Evolutionary conservation across 2,888 invertebrate genomes (phyloP).

Genomic region (Falcaria lacertinaria): DNA sequence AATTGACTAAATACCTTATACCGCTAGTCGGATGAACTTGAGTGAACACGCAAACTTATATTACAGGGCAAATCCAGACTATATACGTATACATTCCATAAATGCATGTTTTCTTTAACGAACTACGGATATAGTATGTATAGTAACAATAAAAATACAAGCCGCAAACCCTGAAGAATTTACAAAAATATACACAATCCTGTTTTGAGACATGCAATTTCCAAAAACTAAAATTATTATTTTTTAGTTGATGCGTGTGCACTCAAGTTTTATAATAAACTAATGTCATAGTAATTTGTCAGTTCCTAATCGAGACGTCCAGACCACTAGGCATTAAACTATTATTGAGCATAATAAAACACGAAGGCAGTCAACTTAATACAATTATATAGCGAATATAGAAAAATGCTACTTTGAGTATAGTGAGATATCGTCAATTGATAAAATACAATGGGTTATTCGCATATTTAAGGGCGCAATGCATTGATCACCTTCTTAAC

Average conservation of each 20-base stretch:
- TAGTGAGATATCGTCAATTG: slow-evolving; percentile 56
- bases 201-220: too few species aligned
- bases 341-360: slow-evolving; percentile 76
- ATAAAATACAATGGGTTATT: slow-evolving; percentile 31
- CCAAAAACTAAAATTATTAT: neutral
- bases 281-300: slow-evolving; percentile 58
- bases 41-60: slow-evolving; percentile 29
- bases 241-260: slow-evolving; percentile 7
- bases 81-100: too few species aligned
- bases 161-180: too few species aligned
- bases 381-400: slow-evolving; percentile 46
- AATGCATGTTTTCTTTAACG: too few species aligned
- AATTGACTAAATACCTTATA: slow-evolving; percentile 79
- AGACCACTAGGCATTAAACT: slow-evolving; percentile 50
- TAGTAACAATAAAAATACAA: too few species aligned
- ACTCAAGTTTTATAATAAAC: slow-evolving; percentile 41
- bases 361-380: slow-evolving; percentile 71
- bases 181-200: too few species aligned
- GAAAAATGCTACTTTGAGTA: slow-evolving; percentile 72
- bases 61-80: too few species aligned
- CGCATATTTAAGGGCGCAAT: too few species aligned
- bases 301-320: slow-evolving; percentile 43
- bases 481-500: slow-evolving; percentile 24
- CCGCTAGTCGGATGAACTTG: slow-evolving; percentile 48
- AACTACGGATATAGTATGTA: too few species aligned